Evolutionary conservation across 2,113 vertebrate genomes (phyloP).

Genomic region (Pogona vitticeps): DNA sequence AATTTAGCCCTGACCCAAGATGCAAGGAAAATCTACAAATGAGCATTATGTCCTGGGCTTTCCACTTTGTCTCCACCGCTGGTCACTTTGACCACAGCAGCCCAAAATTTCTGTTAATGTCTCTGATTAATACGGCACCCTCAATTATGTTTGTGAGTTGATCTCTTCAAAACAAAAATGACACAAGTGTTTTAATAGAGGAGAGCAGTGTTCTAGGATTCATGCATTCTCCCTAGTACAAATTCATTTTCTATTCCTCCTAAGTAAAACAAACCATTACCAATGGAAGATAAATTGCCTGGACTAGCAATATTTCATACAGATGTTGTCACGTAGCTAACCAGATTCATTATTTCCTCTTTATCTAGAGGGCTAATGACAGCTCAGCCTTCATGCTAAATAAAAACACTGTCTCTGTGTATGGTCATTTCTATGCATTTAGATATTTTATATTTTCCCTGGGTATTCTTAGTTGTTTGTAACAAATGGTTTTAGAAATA

Average conservation of each 20-base stretch:
- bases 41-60: too few relatives aligned
- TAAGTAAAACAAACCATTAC: constrained; percentile 53
- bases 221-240: constrained; percentile 54
- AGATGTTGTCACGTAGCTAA: constrained; percentile 51
- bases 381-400: constrained; percentile 57
- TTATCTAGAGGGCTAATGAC: constrained; percentile 59
- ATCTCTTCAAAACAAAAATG: background rate
- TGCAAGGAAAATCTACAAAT: too few relatives aligned
- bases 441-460: constrained; percentile 64
- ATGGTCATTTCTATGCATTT: constrained; percentile 66
- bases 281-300: constrained; percentile 62
- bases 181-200: constrained; percentile 25
- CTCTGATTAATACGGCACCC: constrained; percentile 11
- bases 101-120: background rate
- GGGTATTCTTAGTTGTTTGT: constrained; percentile 48
- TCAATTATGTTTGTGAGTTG: constrained; percentile 19
- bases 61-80: too few relatives aligned
- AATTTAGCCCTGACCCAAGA: too few relatives aligned
- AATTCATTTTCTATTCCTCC: constrained; percentile 65
- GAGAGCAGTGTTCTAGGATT: constrained; percentile 49
- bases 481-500: constrained; percentile 62
- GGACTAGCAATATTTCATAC: constrained; percentile 66
- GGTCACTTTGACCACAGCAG: background rate
- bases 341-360: constrained; percentile 67
- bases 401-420: constrained; percentile 53